Conservation (phyloP, 1,140 invertebrate species). For the Helicorthomorpha holstii region DNA sequence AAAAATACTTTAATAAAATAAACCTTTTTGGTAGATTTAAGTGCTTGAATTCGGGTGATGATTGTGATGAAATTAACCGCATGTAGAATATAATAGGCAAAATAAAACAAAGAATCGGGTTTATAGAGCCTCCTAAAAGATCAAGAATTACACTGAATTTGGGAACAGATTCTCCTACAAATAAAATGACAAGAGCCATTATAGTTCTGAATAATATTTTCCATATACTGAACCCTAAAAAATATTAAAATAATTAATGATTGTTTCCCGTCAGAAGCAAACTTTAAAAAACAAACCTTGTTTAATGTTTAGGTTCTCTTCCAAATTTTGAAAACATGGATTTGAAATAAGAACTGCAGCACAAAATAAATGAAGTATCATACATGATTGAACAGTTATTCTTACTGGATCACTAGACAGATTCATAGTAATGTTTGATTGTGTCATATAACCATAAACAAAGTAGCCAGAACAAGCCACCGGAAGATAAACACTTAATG, state of each 20-base stretch:
- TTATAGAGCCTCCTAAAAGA: constrained; percentile 64
- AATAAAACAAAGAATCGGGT: constrained; percentile 62
- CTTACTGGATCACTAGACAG: constrained; percentile 29
- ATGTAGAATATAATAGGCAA: constrained; percentile 68
- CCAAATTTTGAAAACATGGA: constrained; percentile 46
- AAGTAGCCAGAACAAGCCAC: constrained; percentile 37
- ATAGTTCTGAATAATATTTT: constrained; percentile 51
- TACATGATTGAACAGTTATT: constrained; percentile 34
- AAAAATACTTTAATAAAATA: no score
- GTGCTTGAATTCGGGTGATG: no score
- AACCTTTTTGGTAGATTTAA: no score
- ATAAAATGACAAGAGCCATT: constrained; percentile 48
- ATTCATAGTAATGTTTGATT: constrained; percentile 34
- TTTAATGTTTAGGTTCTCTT: constrained; percentile 44
- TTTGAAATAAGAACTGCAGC: constrained; percentile 47
- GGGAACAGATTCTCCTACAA: constrained; percentile 63
- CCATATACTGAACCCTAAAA: constrained; percentile 58
- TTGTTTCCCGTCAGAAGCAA: no score
- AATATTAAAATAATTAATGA: no score
- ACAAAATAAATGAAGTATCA: constrained; percentile 40
- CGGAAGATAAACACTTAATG: constrained; percentile 37
- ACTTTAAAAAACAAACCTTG: constrained; percentile 33
- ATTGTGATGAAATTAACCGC: no score
- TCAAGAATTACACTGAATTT: constrained; percentile 78
- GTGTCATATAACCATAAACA: constrained; percentile 37